Conservation (phyloP, 2,113 vertebrate genomes). For the Cygnus buccinator region DNA sequence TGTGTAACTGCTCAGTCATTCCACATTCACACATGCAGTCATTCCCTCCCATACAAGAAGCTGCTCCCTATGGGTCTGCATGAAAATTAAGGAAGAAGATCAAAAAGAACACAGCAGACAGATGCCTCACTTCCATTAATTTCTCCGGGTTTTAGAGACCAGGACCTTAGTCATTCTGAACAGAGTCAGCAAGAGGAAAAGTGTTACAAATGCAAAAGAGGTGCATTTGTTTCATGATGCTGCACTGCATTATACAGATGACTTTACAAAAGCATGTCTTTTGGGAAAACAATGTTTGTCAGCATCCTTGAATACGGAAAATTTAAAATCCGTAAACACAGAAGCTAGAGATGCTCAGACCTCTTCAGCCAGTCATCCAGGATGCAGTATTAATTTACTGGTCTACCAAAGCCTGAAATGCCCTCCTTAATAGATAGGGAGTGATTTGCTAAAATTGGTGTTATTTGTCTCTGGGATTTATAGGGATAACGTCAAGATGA, state of each 20-base stretch:
- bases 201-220: not conserved
- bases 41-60: not conserved
- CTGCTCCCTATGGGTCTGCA: not conserved
- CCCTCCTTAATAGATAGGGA: constrained; percentile 8
- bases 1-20: not conserved
- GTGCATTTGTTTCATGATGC: not conserved
- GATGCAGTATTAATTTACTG: constrained; percentile 43
- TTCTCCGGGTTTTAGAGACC: not conserved
- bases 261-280: not conserved
- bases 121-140: not conserved
- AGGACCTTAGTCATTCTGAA: not conserved
- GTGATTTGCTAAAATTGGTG: not conserved
- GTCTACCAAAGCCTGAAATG: constrained; percentile 60
- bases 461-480: constrained; percentile 24
- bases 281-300: not conserved
- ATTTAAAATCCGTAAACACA: constrained; percentile 9
- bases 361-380: constrained; percentile 17
- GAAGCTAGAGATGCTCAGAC: constrained; percentile 7
- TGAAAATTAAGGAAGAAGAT: not conserved
- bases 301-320: constrained; percentile 7
- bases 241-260: not conserved
- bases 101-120: not conserved
- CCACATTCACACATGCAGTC: not conserved
- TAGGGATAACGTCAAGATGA: constrained; percentile 22
- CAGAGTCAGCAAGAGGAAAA: not conserved